Percentiles rank a stretch among this genome's conserved stretches.
phyloP scores from a whole-genome alignment of 2,797 vertebrate genomes.

The Lates japonicus region DNA sequence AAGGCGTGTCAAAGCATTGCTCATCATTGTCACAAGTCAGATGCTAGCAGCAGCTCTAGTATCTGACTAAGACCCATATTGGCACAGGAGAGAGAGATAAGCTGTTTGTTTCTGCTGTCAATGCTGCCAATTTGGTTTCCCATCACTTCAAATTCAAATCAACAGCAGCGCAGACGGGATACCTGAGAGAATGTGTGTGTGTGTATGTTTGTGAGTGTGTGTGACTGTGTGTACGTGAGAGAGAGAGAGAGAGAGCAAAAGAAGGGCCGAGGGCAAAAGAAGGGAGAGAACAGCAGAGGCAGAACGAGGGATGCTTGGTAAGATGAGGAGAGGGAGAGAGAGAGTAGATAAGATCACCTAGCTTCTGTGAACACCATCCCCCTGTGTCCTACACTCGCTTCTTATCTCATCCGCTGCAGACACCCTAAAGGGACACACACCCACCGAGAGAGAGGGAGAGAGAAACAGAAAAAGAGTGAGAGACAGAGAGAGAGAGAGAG shows the following conservation, averaged over 20 bases:
- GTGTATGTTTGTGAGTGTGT: not conserved
- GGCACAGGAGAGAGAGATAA: constrained; percentile 84
- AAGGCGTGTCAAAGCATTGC: constrained; percentile 80
- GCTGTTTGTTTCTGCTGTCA: constrained; percentile 86
- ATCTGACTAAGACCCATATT: constrained; percentile 82
- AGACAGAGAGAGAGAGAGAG: constrained; percentile 35
- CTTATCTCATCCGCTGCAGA: constrained; percentile 88
- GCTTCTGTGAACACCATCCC: constrained; percentile 89
- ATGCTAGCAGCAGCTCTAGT: constrained; percentile 77
- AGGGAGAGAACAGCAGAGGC: constrained; percentile 16
- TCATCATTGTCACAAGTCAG: constrained; percentile 83
- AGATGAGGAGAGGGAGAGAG: constrained; percentile 61
- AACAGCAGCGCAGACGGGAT: constrained; percentile 81
- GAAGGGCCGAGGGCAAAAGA: constrained; percentile 57
- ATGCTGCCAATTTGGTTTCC: constrained; percentile 85
- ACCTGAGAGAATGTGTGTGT: constrained; percentile 63
- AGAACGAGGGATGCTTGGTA: constrained; percentile 62
- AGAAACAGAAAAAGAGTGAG: constrained; percentile 40
- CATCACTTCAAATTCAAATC: constrained; percentile 86
- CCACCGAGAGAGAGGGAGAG: constrained; percentile 69
- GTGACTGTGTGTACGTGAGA: constrained; percentile 10
- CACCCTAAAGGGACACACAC: constrained; percentile 86
- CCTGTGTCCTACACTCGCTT: constrained; percentile 87
- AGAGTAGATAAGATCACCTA: constrained; percentile 85
- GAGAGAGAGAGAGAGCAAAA: constrained; percentile 32